Evolutionary conservation across 2,113 vertebrate genomes (phyloP).

Genomic region (Ibidorhyncha struthersii): DNA sequence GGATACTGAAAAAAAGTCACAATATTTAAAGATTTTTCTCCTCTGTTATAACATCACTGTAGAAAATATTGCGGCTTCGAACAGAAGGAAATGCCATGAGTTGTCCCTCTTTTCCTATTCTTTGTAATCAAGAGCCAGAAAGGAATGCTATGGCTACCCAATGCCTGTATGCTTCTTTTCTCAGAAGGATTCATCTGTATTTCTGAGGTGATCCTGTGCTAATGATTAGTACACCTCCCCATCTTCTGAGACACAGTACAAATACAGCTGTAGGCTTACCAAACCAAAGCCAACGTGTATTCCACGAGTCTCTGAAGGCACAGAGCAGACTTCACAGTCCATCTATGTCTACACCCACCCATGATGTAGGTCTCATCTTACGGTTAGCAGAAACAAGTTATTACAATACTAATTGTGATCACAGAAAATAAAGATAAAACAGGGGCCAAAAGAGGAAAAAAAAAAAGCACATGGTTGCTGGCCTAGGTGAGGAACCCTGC

Average conservation of each 20-base stretch:
- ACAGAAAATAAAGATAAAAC: not conserved
- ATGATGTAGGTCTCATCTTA: not conserved
- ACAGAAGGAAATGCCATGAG: not conserved
- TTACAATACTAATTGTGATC: not conserved
- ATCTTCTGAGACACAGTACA: rapidly evolving
- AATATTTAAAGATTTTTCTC: not conserved
- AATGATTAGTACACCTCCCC: rapidly evolving
- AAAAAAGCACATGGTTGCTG: rapidly evolving
- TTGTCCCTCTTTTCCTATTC: not conserved
- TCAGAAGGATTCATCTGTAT: not conserved
- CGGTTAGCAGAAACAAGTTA: no score
- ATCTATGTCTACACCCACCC: not conserved
- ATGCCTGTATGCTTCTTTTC: rapidly evolving
- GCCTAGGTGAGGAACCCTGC: not conserved
- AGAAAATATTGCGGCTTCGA: not conserved
- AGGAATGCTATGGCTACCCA: not conserved
- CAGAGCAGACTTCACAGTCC: not conserved
- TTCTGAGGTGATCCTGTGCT: not conserved
- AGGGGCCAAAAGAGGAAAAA: not conserved
- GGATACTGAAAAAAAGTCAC: not conserved
- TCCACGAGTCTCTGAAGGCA: not conserved
- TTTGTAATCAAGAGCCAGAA: not conserved
- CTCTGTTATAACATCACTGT: not conserved
- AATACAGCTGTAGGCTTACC: not conserved
- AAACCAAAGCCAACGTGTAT: not conserved